Percentiles rank a stretch among this genome's conserved stretches.
These are phyloP conservation scores for Chunga burmeisteri DNA, from an alignment of 2,113 vertebrate species.

Conservation along the genomic window DNA sequence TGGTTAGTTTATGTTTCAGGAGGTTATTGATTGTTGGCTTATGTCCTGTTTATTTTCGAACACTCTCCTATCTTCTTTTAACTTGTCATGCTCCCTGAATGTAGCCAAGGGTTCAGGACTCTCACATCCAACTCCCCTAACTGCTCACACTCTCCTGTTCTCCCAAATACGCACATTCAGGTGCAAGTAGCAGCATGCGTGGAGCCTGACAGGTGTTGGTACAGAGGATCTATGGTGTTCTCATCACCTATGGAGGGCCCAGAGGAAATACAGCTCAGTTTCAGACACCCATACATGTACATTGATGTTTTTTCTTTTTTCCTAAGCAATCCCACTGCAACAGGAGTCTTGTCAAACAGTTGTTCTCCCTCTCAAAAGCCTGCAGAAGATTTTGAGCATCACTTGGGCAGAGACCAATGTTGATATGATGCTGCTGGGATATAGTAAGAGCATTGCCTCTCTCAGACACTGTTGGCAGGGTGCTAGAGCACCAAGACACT, in stretches of 20 bases:
- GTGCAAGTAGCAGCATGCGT: accelerated
- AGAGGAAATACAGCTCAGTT: not conserved
- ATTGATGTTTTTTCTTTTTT: not conserved
- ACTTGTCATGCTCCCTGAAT: not conserved
- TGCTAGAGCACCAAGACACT: not conserved
- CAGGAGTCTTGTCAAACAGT: not conserved
- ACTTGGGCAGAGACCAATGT: not conserved
- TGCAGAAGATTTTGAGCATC: not conserved
- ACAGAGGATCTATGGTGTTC: not conserved
- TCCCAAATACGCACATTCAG: not conserved
- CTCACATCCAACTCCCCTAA: not conserved
- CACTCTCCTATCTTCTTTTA: not conserved
- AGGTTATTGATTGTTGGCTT: constrained; percentile 22
- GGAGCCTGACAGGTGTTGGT: not conserved
- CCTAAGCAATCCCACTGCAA: not conserved
- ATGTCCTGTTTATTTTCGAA: not conserved
- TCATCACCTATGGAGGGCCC: accelerated
- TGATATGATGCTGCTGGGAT: not conserved
- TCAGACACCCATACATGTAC: not conserved
- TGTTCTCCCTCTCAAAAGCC: not conserved
- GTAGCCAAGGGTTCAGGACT: not conserved
- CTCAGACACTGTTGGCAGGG: too few relatives aligned
- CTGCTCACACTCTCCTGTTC: not conserved
- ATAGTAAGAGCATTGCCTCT: accelerated
- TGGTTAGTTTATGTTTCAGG: not conserved